Conservation (phyloP, 2,797 vertebrate species). For the Leucoraja ocellata region DNA sequence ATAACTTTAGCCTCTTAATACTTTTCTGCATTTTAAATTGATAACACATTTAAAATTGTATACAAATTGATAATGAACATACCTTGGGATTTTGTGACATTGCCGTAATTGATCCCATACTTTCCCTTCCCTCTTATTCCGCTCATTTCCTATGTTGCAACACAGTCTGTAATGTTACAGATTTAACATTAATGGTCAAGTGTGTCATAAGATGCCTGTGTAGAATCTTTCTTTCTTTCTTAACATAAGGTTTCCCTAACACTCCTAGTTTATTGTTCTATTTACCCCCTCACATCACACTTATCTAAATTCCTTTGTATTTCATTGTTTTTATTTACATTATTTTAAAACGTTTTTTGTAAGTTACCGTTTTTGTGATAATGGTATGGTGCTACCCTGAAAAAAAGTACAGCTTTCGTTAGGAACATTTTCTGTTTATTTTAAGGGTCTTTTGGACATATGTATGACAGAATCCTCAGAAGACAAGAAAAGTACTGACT, state of each 20-base stretch:
- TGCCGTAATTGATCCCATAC: not conserved
- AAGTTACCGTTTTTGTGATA: not conserved
- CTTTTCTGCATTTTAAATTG: not conserved
- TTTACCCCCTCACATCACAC: too few species aligned
- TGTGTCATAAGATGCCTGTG: too few species aligned
- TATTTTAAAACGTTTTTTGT: not conserved
- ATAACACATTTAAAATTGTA: not conserved
- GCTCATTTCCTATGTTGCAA: too few species aligned
- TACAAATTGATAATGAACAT: not conserved
- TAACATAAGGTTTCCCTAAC: not conserved
- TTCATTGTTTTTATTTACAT: not conserved
- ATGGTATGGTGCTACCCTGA: not conserved
- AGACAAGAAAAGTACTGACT: constrained; percentile 73
- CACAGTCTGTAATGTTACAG: too few species aligned
- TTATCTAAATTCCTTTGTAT: not conserved
- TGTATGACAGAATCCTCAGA: constrained; percentile 76
- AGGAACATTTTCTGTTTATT: constrained; percentile 40
- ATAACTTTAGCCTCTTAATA: not conserved
- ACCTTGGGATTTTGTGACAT: not conserved
- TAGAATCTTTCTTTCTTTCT: not conserved
- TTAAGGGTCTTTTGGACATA: constrained; percentile 78
- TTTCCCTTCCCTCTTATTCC: too few species aligned
- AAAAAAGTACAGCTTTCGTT: not conserved
- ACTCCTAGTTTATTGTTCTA: not conserved
- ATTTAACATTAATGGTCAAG: too few species aligned